Evolutionary conservation across 1,140 invertebrate genomes (phyloP), one percentile per base, ranked within the genome.

Genomic region (Physella acuta): DNA sequence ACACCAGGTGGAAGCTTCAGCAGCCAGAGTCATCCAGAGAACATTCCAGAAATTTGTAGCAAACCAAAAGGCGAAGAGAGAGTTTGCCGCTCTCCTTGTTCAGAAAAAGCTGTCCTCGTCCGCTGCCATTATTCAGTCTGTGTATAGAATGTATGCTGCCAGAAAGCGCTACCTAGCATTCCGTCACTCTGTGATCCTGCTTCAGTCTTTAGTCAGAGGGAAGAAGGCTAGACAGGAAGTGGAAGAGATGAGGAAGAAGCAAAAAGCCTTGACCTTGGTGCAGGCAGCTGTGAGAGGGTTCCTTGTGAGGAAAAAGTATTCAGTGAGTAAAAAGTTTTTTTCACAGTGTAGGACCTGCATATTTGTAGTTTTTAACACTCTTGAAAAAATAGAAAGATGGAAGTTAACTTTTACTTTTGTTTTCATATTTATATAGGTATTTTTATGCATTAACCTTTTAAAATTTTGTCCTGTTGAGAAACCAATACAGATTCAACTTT

Each of bases 1-100:
- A 24, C 3, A 16, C 52, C 36, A 31, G 36, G 31, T 56, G 16
- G 71, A 73, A 39, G 66, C 69, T 55, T 33, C 58, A 26, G 75
- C 78, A n/a, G 74, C 75, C n/a, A 39, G 74, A 4, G 61, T 60
- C 0, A 77, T 82, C 39, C 77, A 79, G 63, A 39, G 69, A 26
- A 24, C 34, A 1, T 71, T 74, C 33, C 75, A 73, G 36, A 58
- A 70, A 33, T 73, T 71, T 51, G 26, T 68, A 0, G 11, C 44
- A 5, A 31, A 39, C 1, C 26, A 49, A 24, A 11, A 3, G 3
- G 36, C 63, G 17, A 49, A 34, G 24, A 4, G 24, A 4, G 30
- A 64, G 14, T 24, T n/a, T 0, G 63, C 72, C 20, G 68, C 72
- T 34, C 11, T 37, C 16, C 26, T 61, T 16, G 68, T 73, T 36